Base-by-base conservation (phyloP, 2,888 invertebrate species). In the Synanthedon tipuliformis region DNA sequence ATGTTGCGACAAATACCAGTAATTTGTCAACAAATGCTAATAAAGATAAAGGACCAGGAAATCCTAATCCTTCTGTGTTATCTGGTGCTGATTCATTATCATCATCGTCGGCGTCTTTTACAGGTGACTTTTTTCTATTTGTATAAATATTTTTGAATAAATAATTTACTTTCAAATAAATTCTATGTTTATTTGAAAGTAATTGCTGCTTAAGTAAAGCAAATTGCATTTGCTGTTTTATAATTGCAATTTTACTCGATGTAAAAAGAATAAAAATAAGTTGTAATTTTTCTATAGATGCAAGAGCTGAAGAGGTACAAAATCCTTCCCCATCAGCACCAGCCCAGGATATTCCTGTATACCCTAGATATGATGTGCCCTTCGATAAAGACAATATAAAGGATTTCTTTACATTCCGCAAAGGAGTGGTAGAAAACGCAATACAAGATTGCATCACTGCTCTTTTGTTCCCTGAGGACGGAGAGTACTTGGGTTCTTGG, bases 401-500 rank as follows among this genome's bases (percentile, higher is more conserved):
- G 59, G 90, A 84, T 61, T 94, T 91, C 76, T 94, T 94, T 68
- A 91, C 92, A 41, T 92, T 91, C 68, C 89, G 95, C 56, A 91
- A 92, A 61, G 93, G 92, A 23, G 91, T 93, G 12, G 90, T 94
- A 11, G 92, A 93, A 61, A 88, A 88, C 59, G 94, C 94, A 3
- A 89, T 94, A 48, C 89, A 90, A 53, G 93, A 93, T 64, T 92
- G 93, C 65, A 90, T 91, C 50, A 89, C 90, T 1, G 89, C 83
- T 13, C 74, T 94, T 45, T 71, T 93, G 55, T 90, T 92, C 55
- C 89, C 89, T 51, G 90, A 91, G 56, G 94, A 94, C 77, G 94
- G 94, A 34, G 90, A 91, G 58, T 80, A 94, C 52, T 72, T 92
- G 54, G 94, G 93, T 45, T 90, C 92, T 48, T 95, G 94, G 93